Percentiles rank a stretch among this genome's conserved stretches.
These are phyloP conservation scores for Achatina immaculata DNA, from an alignment of 1,140 invertebrate genomes.

Conservation along the genomic window DNA sequence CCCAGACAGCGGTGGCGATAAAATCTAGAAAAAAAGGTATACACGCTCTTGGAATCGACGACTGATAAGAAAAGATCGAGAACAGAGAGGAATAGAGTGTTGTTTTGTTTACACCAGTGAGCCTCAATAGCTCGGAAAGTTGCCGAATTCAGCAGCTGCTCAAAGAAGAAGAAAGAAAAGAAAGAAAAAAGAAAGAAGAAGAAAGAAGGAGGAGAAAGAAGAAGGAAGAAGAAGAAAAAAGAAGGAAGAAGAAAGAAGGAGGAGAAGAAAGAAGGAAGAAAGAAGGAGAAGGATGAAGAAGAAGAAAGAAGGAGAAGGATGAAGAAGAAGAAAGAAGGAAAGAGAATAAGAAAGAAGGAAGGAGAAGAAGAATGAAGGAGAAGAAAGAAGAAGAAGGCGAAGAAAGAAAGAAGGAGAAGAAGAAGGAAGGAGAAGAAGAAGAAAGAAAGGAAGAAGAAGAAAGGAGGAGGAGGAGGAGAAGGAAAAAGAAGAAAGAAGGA, in stretches of 20 bases:
- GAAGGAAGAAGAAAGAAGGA: not conserved
- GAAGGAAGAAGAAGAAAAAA: not conserved
- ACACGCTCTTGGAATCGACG: no score
- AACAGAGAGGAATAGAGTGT: no score
- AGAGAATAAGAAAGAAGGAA: not conserved
- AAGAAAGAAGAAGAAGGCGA: constrained; percentile 1
- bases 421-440: not conserved
- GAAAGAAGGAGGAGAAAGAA: not conserved
- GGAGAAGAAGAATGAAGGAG: not conserved
- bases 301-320: not conserved
- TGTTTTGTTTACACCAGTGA: no score
- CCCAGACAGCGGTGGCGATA: no score
- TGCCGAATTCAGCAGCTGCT: no score
- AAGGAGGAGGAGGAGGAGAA: no score
- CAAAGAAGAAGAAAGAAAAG: not conserved
- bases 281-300: not conserved
- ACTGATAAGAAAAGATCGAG: no score
- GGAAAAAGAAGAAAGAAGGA: not conserved
- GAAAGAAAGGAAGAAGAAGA: not conserved
- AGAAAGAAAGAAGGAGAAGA: not conserved
- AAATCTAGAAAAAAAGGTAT: no score
- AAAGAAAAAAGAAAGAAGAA: constrained; percentile 10
- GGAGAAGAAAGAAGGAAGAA: not conserved
- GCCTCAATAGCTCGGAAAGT: no score
- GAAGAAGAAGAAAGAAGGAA: not conserved